Evolutionary conservation across 2,888 invertebrate genomes (phyloP), one percentile per base, ranked within the genome.

Genomic region (Parascotia fuliginaria): DNA sequence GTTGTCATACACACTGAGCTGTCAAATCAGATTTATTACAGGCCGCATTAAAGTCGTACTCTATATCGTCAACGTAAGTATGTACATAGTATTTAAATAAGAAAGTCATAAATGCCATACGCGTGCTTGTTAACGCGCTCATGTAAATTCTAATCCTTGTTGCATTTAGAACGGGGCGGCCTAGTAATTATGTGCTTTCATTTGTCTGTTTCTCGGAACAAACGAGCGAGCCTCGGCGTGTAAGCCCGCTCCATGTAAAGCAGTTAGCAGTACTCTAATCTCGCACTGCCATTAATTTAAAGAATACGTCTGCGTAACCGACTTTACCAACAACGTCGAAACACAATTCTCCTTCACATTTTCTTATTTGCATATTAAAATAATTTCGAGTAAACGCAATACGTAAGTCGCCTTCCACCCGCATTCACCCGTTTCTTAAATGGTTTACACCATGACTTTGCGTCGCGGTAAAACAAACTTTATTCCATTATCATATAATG

Each of bases 341-440:
- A 88, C 81, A 88, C 86, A 90, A 89, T 91, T 85, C 89, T 84
- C 83, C 85, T 89, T 85, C 87, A 90, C 91, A 90, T 90, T 87
- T 91, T 89, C 89, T 88, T 91, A 92, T 92, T 92, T 91, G 89
- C 91, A 91, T 91, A 91, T 91, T 90, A 92, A 92, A 92, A 91
- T 92, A 88, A 92, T 92, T 91, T 92, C 89, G 77, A 90, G 87
- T 87, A 83, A 91, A 86, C 89, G 88, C 88, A 87, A 87, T 90
- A 91, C 87, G 87, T 87, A 85, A 84, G 83, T 88, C 81, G 85
- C 85, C 85, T 87, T 81, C 83, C 73, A 81, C 77, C 77, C 78
- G 71, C 73, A 65, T 63, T 56, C 39, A 55, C 42, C 49, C 56
- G 64, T 63, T 72, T 74, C 73, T 54, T 55, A 74, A 83, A 82